Base-by-base conservation (phyloP, 2,113 vertebrate species). In the Misgurnus anguillicaudatus region DNA sequence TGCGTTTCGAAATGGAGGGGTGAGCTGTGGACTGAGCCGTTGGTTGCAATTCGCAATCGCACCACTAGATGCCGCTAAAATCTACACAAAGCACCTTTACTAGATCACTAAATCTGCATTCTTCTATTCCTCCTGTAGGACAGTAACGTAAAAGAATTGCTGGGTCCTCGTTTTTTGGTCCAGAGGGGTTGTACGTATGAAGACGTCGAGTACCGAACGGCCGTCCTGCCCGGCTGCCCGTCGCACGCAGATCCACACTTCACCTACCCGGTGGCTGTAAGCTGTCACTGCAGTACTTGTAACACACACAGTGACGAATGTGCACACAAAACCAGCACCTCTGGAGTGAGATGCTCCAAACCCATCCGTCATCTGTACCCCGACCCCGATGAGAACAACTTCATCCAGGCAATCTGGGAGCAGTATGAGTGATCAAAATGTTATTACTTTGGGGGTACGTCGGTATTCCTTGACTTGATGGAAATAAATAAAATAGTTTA, bases 161-260 rank as follows among this genome's bases (percentile, higher is more conserved):
- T 95, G 2, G 91, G 94, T 62, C 91, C 88, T 53, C 93, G 91
- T 1, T 91, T 93, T 61, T 84, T 95, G 9, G 89, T 94, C 51
- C 96, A 99, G 88, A 91, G 92, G 0, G 91, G 94, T 53, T 99
- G 97, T 71, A 94, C 92, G 0, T 99, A 98, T n/a, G 90, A 95
- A 77, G 89, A 94, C 78, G 89, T 98, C 86, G 85, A 91, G 78
- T 97, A 97, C 82, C 92, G 86, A 55, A 95, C 95, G 0, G 92
- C 88, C 62, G 62, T 93, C 68, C 92, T 99, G 76, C 97, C 96
- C 0, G 96, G 97, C 87, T 99, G 98, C 24, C 92, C 92, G 6
- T 68, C 45, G 3, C 84, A 94, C 42, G 83, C 91, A 67, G 55
- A 89, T 84, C 91, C 96, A 3, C 90, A 92, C 71, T 96, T 95